Conservation (phyloP, 2,797 vertebrate genomes). For the Bucorvus abyssinicus region DNA sequence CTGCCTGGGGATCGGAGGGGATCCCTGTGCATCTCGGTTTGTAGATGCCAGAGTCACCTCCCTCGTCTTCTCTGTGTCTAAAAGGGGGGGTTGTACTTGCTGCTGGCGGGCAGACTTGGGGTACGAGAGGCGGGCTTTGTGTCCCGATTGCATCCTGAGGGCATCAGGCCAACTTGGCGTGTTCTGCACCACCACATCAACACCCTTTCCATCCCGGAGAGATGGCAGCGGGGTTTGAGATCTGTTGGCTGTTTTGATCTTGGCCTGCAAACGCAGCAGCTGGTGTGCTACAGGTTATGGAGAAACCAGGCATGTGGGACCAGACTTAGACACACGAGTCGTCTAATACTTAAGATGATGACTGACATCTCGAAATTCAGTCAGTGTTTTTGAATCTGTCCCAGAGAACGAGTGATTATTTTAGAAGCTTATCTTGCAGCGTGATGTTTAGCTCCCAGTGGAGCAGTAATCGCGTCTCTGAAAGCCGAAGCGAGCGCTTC, state of each 20-base stretch:
- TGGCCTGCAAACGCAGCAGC: background rate
- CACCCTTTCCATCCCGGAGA: background rate
- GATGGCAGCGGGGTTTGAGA: background rate
- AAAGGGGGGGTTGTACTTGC: background rate
- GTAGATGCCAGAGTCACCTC: background rate
- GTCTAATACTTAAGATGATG: background rate
- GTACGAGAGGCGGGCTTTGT: background rate
- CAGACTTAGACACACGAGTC: background rate
- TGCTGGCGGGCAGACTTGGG: background rate
- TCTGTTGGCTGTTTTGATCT: background rate
- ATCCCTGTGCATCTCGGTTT: background rate
- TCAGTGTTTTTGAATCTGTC: background rate
- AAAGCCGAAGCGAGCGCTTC: background rate
- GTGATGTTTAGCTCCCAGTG: background rate
- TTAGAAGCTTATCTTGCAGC: background rate
- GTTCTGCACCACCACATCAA: background rate
- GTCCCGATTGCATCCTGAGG: background rate
- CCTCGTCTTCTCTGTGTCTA: background rate
- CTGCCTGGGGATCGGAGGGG: background rate
- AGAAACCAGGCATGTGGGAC: background rate
- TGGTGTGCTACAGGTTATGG: background rate
- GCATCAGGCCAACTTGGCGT: background rate
- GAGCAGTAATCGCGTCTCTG: background rate
- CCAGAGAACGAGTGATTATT: background rate
- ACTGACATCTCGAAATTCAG: background rate